Evolutionary conservation across 1,140 invertebrate genomes (phyloP).

Genomic region (Bacillus rossius): DNA sequence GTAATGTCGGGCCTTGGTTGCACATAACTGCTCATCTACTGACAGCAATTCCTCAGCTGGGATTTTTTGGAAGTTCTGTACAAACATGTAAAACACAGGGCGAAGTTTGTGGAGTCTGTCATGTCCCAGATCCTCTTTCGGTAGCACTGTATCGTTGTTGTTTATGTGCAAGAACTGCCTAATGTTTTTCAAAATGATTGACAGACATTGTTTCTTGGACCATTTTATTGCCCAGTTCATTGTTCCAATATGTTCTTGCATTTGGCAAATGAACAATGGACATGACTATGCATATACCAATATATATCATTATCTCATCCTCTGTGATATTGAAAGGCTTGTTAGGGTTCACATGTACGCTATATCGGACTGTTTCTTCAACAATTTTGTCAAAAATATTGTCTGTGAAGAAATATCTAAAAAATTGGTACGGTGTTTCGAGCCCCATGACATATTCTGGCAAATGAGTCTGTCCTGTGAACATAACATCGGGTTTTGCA

Average conservation of each 20-base stretch:
- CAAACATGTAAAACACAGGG: conserved; percentile 29
- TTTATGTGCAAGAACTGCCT: background rate
- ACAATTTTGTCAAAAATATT: too few species aligned
- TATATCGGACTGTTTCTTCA: too few species aligned
- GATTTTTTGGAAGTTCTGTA: conserved; percentile 28
- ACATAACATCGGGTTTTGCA: too few species aligned
- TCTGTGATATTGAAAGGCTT: too few species aligned
- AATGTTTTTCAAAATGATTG: background rate
- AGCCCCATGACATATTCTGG: too few species aligned
- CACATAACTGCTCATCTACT: conserved; percentile 28
- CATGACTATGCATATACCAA: too few species aligned
- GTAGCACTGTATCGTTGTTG: conserved; percentile 6
- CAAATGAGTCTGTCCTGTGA: too few species aligned
- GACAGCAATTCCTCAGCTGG: conserved; percentile 14
- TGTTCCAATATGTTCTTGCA: background rate
- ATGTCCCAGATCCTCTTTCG: conserved; percentile 16
- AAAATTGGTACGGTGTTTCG: too few species aligned
- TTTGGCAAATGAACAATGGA: too few species aligned
- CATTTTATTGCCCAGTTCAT: background rate
- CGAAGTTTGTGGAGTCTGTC: conserved; percentile 29
- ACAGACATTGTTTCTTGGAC: background rate
- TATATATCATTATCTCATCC: too few species aligned
- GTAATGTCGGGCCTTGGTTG: conserved; percentile 30
- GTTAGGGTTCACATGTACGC: too few species aligned
- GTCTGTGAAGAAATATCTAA: too few species aligned